A percentile compares a stretch with the other conserved stretches of the same genome.
Evolutionary conservation across 2,797 vertebrate genomes (phyloP).

Genomic region (Rhinichthys osculus): DNA sequence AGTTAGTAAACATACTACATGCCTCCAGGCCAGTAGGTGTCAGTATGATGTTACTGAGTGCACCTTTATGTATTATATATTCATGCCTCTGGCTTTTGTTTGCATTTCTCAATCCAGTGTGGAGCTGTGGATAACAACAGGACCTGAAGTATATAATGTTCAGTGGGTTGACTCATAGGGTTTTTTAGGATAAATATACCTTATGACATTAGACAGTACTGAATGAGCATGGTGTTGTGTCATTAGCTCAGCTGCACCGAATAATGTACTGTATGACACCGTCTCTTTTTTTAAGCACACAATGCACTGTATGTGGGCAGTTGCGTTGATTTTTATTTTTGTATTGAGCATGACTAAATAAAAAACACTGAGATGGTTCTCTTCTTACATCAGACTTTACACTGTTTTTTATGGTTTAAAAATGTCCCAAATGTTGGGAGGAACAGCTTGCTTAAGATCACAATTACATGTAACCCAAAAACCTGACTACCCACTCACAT

Average conservation of each 20-base stretch:
- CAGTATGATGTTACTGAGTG: background rate
- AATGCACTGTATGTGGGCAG: background rate
- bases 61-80: conserved; percentile 24
- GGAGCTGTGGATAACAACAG: background rate
- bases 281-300: background rate
- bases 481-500: background rate
- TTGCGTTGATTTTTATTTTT: background rate
- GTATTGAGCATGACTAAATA: background rate
- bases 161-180: conserved; percentile 20
- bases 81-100: conserved; percentile 32
- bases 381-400: background rate
- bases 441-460: conserved; percentile 26
- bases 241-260: background rate
- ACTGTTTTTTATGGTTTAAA: background rate
- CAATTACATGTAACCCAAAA: conserved; percentile 18
- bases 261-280: background rate
- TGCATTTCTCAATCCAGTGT: conserved; percentile 31
- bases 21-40: conserved; percentile 7
- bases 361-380: background rate
- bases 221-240: background rate
- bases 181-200: background rate
- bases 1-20: background rate
- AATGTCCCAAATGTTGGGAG: conserved; percentile 29
- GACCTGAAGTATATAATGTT: background rate
- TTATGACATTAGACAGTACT: background rate